A percentile compares a stretch with the other conserved stretches of the same genome.
These are phyloP conservation scores for Micropoecilia bifurca DNA, from an alignment of 2,797 vertebrate genomes.

Conservation along the genomic window DNA sequence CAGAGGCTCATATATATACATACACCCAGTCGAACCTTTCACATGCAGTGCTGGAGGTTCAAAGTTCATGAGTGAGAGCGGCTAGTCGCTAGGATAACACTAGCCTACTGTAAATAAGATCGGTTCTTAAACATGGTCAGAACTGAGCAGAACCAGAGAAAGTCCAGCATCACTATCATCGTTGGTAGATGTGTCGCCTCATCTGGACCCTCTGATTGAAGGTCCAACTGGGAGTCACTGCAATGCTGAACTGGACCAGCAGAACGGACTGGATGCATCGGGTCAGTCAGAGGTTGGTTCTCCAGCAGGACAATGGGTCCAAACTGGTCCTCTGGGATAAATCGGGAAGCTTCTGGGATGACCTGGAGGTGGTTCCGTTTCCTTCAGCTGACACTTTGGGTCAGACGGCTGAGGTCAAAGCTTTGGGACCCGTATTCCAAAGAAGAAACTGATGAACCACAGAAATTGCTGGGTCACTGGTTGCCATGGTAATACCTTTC, in stretches of 20 bases:
- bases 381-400: not conserved
- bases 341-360: too few species aligned
- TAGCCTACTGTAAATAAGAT: too few species aligned
- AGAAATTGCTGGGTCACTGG: not conserved
- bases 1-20: not conserved
- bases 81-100: not conserved
- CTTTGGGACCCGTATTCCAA: not conserved
- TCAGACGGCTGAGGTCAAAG: not conserved
- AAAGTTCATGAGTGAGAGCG: not conserved
- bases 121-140: too few species aligned
- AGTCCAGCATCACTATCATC: not conserved
- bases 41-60: not conserved
- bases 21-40: not conserved
- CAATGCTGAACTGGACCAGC: too few species aligned
- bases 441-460: not conserved
- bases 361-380: too few species aligned
- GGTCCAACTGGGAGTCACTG: not conserved
- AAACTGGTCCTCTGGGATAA: too few species aligned
- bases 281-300: too few species aligned
- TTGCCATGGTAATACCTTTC: not conserved
- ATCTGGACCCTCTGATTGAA: not conserved
- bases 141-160: too few species aligned
- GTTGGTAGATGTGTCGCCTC: not conserved
- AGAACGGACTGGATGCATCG: too few species aligned
- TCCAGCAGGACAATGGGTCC: too few species aligned